These are phyloP conservation scores for Meloidogyne hapla DNA, from an alignment of 1,140 invertebrate species.

Conservation along the genomic window DNA sequence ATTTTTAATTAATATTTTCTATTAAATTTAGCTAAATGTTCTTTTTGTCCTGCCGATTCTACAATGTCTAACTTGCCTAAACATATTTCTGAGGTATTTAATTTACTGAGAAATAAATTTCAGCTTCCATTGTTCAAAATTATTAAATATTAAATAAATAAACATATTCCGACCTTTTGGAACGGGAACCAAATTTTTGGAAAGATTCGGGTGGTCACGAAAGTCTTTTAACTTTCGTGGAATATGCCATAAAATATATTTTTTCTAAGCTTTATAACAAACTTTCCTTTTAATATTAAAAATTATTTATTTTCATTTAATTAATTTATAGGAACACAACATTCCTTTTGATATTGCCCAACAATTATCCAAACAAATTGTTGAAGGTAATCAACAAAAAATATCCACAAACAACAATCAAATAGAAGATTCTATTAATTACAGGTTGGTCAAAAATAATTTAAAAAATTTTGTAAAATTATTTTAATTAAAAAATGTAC, in stretches of 20 bases:
- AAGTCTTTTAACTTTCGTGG: too few species aligned
- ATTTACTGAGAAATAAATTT: too few species aligned
- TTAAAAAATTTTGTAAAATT: not conserved
- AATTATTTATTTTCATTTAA: not conserved
- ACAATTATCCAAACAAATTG: not conserved
- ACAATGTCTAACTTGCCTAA: not conserved
- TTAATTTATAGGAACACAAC: slow-evolving; percentile 18
- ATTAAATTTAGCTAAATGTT: not conserved
- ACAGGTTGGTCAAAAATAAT: not conserved
- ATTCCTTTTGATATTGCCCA: slow-evolving; percentile 17
- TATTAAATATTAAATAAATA: too few species aligned
- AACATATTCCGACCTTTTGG: too few species aligned
- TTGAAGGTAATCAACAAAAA: not conserved
- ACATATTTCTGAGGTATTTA: not conserved
- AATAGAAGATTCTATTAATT: not conserved
- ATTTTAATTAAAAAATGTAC: not conserved
- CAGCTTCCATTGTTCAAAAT: too few species aligned
- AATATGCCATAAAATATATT: too few species aligned
- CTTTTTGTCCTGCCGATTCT: not conserved
- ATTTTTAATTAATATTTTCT: not conserved
- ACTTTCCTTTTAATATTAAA: not conserved
- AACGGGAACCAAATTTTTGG: too few species aligned
- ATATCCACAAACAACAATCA: not conserved
- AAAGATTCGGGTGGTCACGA: too few species aligned
- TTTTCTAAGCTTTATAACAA: too few species aligned